phyloP scores from a whole-genome alignment of 2,797 vertebrate genomes.

The Tiaroga cobitis region DNA sequence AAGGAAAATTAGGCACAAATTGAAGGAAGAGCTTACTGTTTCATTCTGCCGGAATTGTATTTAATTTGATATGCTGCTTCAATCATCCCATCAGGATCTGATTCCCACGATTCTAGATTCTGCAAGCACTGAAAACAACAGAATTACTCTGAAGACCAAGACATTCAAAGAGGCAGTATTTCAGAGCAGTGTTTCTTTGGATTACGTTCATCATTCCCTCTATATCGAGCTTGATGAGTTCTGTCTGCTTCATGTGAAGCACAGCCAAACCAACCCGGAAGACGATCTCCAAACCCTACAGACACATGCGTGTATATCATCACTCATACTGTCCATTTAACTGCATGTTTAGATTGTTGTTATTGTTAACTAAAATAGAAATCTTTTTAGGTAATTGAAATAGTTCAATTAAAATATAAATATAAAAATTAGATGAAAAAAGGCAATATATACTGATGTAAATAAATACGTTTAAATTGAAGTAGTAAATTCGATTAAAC shows the following conservation, averaged over 20 bases:
- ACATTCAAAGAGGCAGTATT: background rate
- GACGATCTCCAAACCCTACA: constrained; percentile 94
- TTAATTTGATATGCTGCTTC: constrained; percentile 94
- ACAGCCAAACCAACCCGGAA: constrained; percentile 94
- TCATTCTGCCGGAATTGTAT: constrained; percentile 98
- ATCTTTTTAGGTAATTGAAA: background rate
- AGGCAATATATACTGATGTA: background rate
- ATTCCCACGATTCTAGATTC: constrained; percentile 91
- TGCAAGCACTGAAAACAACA: constrained; percentile 87
- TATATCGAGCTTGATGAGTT: constrained; percentile 96
- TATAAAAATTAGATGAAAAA: background rate
- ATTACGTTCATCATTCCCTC: constrained; percentile 97
- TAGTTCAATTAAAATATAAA: background rate
- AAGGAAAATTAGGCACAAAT: background rate
- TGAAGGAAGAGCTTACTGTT: constrained; percentile 83
- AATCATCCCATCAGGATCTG: constrained; percentile 92
- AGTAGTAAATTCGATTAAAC: background rate
- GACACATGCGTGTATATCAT: constrained; percentile 52
- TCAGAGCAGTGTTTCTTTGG: background rate
- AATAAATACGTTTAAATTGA: background rate
- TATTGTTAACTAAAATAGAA: background rate
- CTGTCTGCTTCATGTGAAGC: constrained; percentile 93
- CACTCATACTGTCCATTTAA: background rate
- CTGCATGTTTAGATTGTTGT: background rate
- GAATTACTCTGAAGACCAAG: constrained; percentile 26